Conservation (phyloP, 2,797 vertebrate species). For the Spinibarbus caldwelli region DNA sequence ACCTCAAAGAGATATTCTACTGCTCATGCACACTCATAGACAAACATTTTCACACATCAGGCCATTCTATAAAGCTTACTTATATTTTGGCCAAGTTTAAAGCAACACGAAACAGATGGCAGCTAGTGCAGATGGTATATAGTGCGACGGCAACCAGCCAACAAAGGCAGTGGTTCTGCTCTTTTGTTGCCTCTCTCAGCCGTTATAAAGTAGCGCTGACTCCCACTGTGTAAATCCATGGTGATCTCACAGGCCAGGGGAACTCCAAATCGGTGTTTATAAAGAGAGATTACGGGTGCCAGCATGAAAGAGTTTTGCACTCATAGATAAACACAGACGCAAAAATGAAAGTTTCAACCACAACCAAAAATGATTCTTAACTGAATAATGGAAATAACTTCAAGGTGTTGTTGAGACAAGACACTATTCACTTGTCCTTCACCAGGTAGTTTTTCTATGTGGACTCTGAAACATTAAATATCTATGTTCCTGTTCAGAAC, state of each 20-base stretch:
- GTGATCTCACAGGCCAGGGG: constrained; percentile 41
- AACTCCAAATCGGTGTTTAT: constrained; percentile 47
- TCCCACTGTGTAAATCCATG: constrained; percentile 39
- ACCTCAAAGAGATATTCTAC: not conserved
- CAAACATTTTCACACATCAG: not conserved
- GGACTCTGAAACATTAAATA: not conserved
- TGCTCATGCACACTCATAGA: not conserved
- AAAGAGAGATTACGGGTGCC: constrained; percentile 21
- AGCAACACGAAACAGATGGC: constrained; percentile 40
- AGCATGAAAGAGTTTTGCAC: constrained; percentile 26
- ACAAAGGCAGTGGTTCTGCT: constrained; percentile 2
- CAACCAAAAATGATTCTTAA: not conserved
- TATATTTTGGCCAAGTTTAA: not conserved
- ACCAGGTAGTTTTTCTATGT: not conserved
- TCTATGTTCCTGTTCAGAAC: not conserved
- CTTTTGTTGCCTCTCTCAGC: constrained; percentile 28
- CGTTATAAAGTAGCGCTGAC: not conserved
- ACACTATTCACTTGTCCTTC: not conserved
- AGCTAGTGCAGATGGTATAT: constrained; percentile 46
- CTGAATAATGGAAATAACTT: not conserved
- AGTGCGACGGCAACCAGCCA: constrained; percentile 8
- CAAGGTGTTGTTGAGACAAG: constrained; percentile 4
- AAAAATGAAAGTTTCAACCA: constrained; percentile 5
- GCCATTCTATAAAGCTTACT: not conserved
- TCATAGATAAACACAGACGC: constrained; percentile 26